Evolutionary conservation across 2,113 vertebrate species (phyloP).

Genomic region (Castor canadensis): DNA sequence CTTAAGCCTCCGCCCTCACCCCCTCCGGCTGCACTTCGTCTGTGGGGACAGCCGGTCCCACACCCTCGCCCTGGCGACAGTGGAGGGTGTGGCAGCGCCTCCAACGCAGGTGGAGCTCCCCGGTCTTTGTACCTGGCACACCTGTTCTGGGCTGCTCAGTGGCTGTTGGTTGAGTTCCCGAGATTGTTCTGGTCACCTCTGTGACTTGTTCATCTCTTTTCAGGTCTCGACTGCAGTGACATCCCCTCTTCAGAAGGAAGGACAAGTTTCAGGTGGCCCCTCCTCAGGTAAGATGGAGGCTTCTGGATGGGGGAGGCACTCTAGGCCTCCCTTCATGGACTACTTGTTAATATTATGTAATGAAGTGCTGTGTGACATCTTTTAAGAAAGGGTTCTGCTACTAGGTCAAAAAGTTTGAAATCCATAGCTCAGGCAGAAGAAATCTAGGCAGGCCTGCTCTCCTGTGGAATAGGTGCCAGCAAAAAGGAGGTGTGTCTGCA

Average conservation of each 20-base stretch:
- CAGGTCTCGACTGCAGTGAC: conserved; percentile 40
- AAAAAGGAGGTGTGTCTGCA: neutral
- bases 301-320: neutral
- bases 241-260: neutral
- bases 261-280: neutral
- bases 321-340: neutral
- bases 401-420: conserved; percentile 35
- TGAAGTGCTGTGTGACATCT: neutral
- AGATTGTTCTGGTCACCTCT: neutral
- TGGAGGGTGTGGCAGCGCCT: conserved; percentile 58
- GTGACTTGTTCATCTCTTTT: conserved; percentile 48
- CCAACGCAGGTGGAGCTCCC: conserved; percentile 9
- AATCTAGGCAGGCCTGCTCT: neutral
- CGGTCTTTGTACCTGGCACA: conserved; percentile 41
- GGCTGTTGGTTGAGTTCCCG: neutral
- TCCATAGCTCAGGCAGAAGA: neutral
- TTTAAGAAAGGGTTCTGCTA: conserved; percentile 32
- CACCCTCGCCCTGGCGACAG: neutral
- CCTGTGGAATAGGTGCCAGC: neutral
- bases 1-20: neutral
- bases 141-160: neutral
- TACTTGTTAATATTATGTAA: neutral
- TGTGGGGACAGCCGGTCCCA: neutral
- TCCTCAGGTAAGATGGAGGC: conserved; percentile 55
- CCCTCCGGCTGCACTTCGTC: neutral